Percentiles rank a stretch among this genome's conserved stretches.
Conservation (phyloP, 2,113 vertebrate species). For the Tympanuchus pallidicinctus region DNA sequence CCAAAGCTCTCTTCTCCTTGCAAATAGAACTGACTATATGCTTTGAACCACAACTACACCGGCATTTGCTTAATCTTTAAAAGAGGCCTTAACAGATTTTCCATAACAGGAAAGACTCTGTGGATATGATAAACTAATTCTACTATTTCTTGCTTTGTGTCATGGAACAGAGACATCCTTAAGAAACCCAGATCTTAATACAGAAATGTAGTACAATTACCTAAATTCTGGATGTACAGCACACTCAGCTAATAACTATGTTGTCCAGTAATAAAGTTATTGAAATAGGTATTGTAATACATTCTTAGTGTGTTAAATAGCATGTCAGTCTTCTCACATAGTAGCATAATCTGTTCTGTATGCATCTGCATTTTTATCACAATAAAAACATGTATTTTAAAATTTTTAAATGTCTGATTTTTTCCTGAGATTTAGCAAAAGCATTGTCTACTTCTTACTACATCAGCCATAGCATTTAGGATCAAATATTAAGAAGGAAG, state of each 20-base stretch:
- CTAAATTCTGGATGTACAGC: background rate
- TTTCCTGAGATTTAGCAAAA: background rate
- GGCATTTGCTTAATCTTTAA: background rate
- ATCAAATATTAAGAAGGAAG: background rate
- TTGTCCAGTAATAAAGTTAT: background rate
- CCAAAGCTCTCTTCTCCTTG: background rate
- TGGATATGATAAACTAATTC: background rate
- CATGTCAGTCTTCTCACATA: background rate
- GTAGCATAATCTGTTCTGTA: background rate
- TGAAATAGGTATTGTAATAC: background rate
- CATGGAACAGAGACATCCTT: background rate
- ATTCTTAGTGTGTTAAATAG: background rate
- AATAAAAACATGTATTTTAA: background rate
- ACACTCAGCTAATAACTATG: background rate
- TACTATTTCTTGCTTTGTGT: background rate
- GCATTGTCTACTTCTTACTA: background rate
- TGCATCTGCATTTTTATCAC: background rate
- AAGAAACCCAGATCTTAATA: background rate
- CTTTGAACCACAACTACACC: background rate
- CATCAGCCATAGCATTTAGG: background rate
- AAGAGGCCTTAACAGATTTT: background rate
- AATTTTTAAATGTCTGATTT: background rate
- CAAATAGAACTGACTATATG: background rate
- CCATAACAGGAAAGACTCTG: background rate
- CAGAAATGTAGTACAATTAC: background rate